Evolutionary conservation across 2,888 invertebrate genomes (phyloP), one percentile per base, ranked within the genome.

Genomic region (Lycocerus yunnanus): DNA sequence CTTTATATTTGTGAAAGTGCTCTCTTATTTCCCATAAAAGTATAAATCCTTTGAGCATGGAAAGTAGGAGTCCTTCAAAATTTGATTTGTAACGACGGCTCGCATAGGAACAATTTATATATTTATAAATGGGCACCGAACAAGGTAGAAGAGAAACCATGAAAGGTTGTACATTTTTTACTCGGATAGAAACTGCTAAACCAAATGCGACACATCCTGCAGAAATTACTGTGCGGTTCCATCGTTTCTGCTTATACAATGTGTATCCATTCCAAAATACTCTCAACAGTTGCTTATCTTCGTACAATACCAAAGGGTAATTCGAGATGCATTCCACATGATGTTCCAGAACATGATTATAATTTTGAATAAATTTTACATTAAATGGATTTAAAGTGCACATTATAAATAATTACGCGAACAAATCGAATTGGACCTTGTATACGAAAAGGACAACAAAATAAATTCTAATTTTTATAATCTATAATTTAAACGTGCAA

Each of bases 271-370:
- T 43, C 76, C 76, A 76, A 59, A 72, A 76, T 9, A 66, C 71
- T 14, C 65, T 15, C 0, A 76, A 8, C 15, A 76, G 58, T 14
- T 71, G 43, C 58, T 66, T 66, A n/a, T 76, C 76, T 65, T 76
- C 76, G 60, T 76, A 70, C 15, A 76, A 27, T 2, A 69, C 15
- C 16, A 76, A n/a, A 11, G 43, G 60, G 11, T 73, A 76, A n/a
- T 71, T 58, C 15, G 71, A 68, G 60, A 76, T 76, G 10, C 73
- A 59, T 14, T 71, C 58, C 4, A 76, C 18, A 20, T 76, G 73
- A 21, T 76, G 73, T n/a, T 14, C 24, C 18, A 76, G 58, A 11
- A 76, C 72, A 15, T 21, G 11, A 43, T 24, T 10, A 21, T 66
- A 72, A 16, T 75, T 58, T 69, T 69, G 13, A 9, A 75, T 16